A percentile compares a stretch with the other conserved stretches of the same genome.
phyloP scores from a whole-genome alignment of 2,113 vertebrate genomes.

The Pleuronectes platessa region DNA sequence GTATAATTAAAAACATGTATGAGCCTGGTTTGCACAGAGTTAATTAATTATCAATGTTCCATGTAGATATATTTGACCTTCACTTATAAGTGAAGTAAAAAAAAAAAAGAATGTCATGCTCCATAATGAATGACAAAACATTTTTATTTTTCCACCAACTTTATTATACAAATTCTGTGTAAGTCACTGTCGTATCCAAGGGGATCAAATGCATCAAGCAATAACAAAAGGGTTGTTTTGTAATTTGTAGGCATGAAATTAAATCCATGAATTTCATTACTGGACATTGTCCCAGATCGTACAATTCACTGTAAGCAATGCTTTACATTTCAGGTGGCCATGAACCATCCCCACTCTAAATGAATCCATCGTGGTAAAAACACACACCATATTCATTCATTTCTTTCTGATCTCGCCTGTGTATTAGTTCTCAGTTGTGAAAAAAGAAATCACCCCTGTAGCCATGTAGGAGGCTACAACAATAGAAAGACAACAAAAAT shows the following conservation, averaged over 20 bases:
- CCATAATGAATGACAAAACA: slow-evolving; percentile 31
- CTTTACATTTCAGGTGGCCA: slow-evolving; percentile 52
- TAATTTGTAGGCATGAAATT: slow-evolving; percentile 71
- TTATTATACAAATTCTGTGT: slow-evolving; percentile 85
- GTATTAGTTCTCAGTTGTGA: slow-evolving; percentile 49
- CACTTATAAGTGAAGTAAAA: background rate
- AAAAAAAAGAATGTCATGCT: background rate
- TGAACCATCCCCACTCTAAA: slow-evolving; percentile 43
- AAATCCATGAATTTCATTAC: slow-evolving; percentile 63
- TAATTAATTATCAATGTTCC: too few relatives aligned
- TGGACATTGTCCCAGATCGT: slow-evolving; percentile 48
- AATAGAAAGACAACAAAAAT: slow-evolving; percentile 78
- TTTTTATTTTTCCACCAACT: slow-evolving; percentile 75
- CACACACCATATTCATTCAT: slow-evolving; percentile 74
- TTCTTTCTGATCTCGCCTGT: slow-evolving; percentile 49
- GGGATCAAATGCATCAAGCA: slow-evolving; percentile 71
- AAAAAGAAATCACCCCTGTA: slow-evolving; percentile 63
- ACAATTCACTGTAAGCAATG: slow-evolving; percentile 40
- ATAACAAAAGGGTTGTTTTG: slow-evolving; percentile 63
- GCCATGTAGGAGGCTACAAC: slow-evolving; percentile 65
- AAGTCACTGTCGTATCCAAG: slow-evolving; percentile 78
- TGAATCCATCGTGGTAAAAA: slow-evolving; percentile 76
- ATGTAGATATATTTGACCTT: background rate
- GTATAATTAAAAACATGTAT: too few relatives aligned
- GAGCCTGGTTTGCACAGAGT: too few relatives aligned